A percentile compares a stretch with the other conserved stretches of the same genome.
phyloP scores from a whole-genome alignment of 23 tunicate genomes.

The Styela clava region DNA sequence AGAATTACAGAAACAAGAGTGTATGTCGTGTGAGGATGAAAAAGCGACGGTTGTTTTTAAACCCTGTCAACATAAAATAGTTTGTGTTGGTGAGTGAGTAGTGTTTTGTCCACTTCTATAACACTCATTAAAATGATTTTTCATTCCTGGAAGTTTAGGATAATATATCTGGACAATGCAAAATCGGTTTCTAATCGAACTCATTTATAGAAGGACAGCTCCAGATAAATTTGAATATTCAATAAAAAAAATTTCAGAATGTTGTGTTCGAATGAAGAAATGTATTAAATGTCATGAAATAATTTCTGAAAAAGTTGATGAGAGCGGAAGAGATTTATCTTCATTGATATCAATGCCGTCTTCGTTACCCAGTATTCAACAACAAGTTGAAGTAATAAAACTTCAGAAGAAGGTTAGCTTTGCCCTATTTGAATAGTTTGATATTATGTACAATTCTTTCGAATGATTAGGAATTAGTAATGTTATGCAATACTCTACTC shows the following conservation, averaged over 20 bases:
- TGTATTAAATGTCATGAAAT: constrained; percentile 16
- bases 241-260: constrained; percentile 17
- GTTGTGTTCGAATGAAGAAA: constrained; percentile 33
- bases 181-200: too few species aligned
- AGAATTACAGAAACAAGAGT: not conserved
- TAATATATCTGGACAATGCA: too few species aligned
- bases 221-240: too few species aligned
- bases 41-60: constrained; percentile 21
- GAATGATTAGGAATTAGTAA: too few species aligned
- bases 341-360: not conserved
- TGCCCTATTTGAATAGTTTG: too few species aligned
- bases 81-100: constrained; percentile 24
- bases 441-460: too few species aligned
- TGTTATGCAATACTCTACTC: too few species aligned
- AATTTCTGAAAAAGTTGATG: constrained; percentile 11
- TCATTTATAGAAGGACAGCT: too few species aligned
- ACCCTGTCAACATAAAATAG: constrained; percentile 23
- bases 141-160: too few species aligned
- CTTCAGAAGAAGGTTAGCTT: constrained; percentile 8
- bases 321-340: constrained; percentile 6
- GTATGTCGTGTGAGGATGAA: constrained; percentile 24
- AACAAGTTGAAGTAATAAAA: constrained; percentile 10
- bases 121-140: too few species aligned
- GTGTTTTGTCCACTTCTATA: too few species aligned
- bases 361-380: not conserved